A percentile compares a stretch with the other conserved stretches of the same genome.
phyloP scores from a whole-genome alignment of 1,140 invertebrate species.

The Euura lappo region DNA sequence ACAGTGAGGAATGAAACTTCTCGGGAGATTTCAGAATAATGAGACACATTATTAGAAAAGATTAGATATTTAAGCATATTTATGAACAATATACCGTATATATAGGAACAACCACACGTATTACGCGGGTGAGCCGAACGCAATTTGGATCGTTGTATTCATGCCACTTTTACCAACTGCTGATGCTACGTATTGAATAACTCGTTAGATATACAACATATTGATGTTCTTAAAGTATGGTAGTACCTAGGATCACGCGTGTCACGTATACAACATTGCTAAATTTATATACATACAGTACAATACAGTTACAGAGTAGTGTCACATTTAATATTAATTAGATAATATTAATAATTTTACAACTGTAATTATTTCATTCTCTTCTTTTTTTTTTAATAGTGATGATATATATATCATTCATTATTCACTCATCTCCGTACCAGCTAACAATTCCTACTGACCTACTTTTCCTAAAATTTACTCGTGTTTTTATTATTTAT shows the following conservation, averaged over 20 bases:
- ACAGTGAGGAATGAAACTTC: background rate
- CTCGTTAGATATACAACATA: background rate
- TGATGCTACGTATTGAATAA: slow-evolving; percentile 6
- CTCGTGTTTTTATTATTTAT: background rate
- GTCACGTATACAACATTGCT: slow-evolving; percentile 30
- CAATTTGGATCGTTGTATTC: background rate
- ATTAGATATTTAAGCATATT: background rate
- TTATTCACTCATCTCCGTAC: slow-evolving; percentile 25
- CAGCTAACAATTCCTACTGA: slow-evolving; percentile 37
- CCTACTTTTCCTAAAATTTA: slow-evolving; percentile 30
- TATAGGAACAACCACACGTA: background rate
- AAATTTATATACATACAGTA: slow-evolving; percentile 36
- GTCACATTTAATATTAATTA: slow-evolving; percentile 41
- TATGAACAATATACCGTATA: background rate
- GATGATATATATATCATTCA: background rate
- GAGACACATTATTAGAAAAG: background rate
- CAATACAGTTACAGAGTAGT: slow-evolving; percentile 40
- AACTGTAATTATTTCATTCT: slow-evolving; percentile 24
- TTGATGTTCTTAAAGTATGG: slow-evolving; percentile 16
- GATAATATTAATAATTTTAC: slow-evolving; percentile 35
- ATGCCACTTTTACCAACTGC: background rate
- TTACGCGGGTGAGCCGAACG: background rate
- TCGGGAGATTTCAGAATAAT: background rate
- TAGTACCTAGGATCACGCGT: slow-evolving; percentile 28
- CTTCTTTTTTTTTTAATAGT: slow-evolving; percentile 12